phyloP scores from a whole-genome alignment of 2,113 vertebrate species.

The Balaeniceps rex region DNA sequence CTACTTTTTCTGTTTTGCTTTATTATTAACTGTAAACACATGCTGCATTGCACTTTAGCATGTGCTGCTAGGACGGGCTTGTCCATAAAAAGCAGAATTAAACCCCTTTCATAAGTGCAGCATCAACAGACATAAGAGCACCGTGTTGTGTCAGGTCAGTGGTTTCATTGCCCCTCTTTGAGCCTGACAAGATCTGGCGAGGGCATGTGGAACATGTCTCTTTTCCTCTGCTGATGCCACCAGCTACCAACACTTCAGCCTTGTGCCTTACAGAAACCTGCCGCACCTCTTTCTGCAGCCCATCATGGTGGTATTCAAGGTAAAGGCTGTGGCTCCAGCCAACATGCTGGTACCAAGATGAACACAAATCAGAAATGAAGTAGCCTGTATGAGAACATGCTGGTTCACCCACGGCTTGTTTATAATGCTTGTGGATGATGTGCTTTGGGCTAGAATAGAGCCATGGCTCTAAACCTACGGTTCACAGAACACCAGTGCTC shows the following conservation, averaged over 20 bases:
- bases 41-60: background rate
- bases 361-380: background rate
- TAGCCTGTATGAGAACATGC: background rate
- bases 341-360: background rate
- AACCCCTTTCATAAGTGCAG: background rate
- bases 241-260: background rate
- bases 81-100: background rate
- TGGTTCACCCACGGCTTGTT: background rate
- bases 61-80: background rate
- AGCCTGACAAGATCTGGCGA: background rate
- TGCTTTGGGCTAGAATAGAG: background rate
- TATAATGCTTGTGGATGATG: background rate
- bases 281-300: background rate
- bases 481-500: background rate
- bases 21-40: background rate
- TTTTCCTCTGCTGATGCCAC: background rate
- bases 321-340: background rate
- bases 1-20: background rate
- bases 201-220: background rate
- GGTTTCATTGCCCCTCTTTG: background rate
- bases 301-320: background rate
- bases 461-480: background rate
- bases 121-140: background rate
- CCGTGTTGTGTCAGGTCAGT: background rate
- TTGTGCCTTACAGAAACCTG: background rate